These are phyloP conservation scores for Pungitius pungitius DNA, from an alignment of 2,113 vertebrate species.

Conservation along the genomic window DNA sequence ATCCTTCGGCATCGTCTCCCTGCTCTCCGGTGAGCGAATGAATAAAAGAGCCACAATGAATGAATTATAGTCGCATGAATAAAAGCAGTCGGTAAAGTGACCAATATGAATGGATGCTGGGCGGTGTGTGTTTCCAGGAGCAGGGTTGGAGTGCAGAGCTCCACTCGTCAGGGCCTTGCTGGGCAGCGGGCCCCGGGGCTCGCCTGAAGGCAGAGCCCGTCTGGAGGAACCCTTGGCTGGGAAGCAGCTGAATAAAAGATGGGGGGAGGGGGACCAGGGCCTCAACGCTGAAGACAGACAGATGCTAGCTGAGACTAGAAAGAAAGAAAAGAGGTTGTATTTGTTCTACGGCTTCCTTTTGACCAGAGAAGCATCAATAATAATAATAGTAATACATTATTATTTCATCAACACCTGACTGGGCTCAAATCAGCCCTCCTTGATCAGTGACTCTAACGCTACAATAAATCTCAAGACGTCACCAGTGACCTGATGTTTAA, in stretches of 20 bases:
- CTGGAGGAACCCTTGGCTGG: constrained; percentile 72
- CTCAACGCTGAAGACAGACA: constrained; percentile 41
- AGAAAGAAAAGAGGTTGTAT: constrained; percentile 3
- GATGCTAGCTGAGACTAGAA: constrained; percentile 44
- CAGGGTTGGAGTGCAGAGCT: constrained; percentile 44
- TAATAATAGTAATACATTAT: too few relatives aligned
- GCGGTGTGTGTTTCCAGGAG: constrained; percentile 29
- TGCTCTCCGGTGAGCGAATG: constrained; percentile 26
- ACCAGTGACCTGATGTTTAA: not conserved
- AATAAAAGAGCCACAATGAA: constrained; percentile 66
- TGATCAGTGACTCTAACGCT: not conserved
- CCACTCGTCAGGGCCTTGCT: constrained; percentile 67
- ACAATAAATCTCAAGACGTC: not conserved
- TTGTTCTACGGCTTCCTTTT: not conserved
- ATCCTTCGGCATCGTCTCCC: constrained; percentile 4
- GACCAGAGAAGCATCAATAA: not conserved
- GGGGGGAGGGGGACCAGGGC: constrained; percentile 38
- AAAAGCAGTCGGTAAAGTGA: constrained; percentile 60
- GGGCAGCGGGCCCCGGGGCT: constrained; percentile 65
- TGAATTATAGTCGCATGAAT: constrained; percentile 68
- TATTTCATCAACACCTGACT: not conserved
- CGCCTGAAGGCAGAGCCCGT: constrained; percentile 74
- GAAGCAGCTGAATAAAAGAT: constrained; percentile 77
- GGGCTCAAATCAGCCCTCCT: not conserved
- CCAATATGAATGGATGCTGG: constrained; percentile 17